Evolutionary conservation across 1,140 invertebrate species (phyloP), one percentile per base, ranked within the genome.

Genomic region (Drosophila kepulauana): DNA sequence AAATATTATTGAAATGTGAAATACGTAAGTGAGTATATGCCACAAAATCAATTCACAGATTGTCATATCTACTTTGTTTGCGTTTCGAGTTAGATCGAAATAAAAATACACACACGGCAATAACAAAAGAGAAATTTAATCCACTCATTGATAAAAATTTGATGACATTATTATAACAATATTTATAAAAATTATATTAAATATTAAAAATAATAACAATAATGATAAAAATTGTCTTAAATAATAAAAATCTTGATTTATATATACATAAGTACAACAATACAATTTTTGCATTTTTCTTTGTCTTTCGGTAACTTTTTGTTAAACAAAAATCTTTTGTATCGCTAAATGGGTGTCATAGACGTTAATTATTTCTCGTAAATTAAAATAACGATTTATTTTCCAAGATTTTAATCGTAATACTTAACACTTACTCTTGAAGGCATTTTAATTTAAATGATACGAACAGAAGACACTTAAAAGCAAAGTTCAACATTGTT

Each of bases 231-330:
- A 51, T 62, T 68, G 63, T 62, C 68, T 61, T 57, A 57, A 38
- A 38, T 38, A 38, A 38, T 33, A 79, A 41, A 20, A 45, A 52
- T 51, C 38, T 25, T 25, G 20, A 25, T 25, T 25, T 25, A 25
- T 33, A 58, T 20, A 20, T 16, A 16, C 20, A 7, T 51, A 43
- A 13, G 11, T 43, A 43, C n/a, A 13, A 43, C 61, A 58, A 43
- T 33, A 62, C 56, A 69, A 59, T 65, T 30, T 46, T 13, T 65
- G 20, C 65, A 8, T 48, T 66, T 35, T 62, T 62, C 28, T 70
- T 81, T 88, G 81, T 88, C 85, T 89, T 89, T 89, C 85, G 85
- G 84, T 89, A 88, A 88, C 81, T 76, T 87, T 86, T 79, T 72
- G 61, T 76, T 70, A 88, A 88, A 68, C 81, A 89, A 82, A 80